Base-by-base conservation (phyloP, 2,113 vertebrate genomes). In the Sorex fumeus region DNA sequence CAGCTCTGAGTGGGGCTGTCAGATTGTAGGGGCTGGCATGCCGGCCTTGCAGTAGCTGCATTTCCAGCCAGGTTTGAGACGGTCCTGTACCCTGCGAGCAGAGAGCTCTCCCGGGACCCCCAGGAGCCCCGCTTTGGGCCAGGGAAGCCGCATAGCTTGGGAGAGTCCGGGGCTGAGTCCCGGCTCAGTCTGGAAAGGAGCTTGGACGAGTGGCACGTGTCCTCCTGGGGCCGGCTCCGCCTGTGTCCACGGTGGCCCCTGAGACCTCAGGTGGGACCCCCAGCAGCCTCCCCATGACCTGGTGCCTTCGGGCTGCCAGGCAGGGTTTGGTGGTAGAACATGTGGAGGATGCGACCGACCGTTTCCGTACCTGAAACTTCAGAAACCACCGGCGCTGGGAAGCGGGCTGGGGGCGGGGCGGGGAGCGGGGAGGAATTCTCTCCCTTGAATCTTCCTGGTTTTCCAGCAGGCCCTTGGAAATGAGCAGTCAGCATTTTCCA, bases 401-500 rank as follows among this genome's bases (percentile, higher is more conserved):
- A 11, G 18, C 19, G 36, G 34, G 45, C 32, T 47, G 36, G 12
- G 40, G 3, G 2, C 3, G 50, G 32, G 57, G 86, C 47, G 21
- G 23, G 76, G 57, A 57, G 79, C 64, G 57, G 10, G 13, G 60
- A 21, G 10, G 16, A 66, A 27, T 87, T 84, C 75, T 84, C 87
- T 86, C 40, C 82, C n/a, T 87, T 96, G 84, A 89, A 84, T 95
- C 89, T 90, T 94, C 87, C 84, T 94, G 81, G 30, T 89, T 96
- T 93, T 95, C 78, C 75, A 93, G 86, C 92, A 94, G 91, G 93
- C 80, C 92, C 88, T 95, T 93, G 80, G 94, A 92, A 96, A 95
- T 93, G 93, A 96, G 88, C 93, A 96, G 94, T 96, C 95, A 96
- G 97, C 96, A 79, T 89, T 96, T 97, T 95, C 79, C 84, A 64